Base-by-base conservation (phyloP, 1,140 invertebrate genomes). In the Zaprionus nigranus region DNA sequence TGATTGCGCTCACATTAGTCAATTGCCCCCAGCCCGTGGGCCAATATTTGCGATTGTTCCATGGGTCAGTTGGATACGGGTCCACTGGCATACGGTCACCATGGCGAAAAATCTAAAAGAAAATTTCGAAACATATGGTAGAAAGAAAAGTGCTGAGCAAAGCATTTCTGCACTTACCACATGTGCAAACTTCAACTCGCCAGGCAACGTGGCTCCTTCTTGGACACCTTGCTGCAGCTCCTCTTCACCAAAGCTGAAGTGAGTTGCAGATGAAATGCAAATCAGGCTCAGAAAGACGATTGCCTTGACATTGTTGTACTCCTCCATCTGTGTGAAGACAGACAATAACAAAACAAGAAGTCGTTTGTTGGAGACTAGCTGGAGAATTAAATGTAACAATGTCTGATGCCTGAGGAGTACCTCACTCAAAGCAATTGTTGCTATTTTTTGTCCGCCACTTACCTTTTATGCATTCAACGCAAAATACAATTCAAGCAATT, bases 81-180 rank as follows among this genome's bases (percentile, higher is more conserved):
- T 94, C 86, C 4, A 97, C 93, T 1, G 97, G 97, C 26, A 96
- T 97, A 75, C 97, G 94, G 86, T 98, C 97, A 30, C 97, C 97
- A 94, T 98, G 97, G 65, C 97, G 94, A 91, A 94, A 97, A 22
- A 97, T 78, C 92, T 93, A 90, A 64, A 78, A 20, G 56, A 49
- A 24, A 22, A 26, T n/a, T 11, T 3, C n/a, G 4, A 11, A 40
- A 24, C 64, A 43, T 43, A 64, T 61, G 76, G 61, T 24, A 58
- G 15, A 65, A 72, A 57, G 30, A 6, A 53, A 60, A 36, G 49
- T 26, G 54, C 15, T 64, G 53, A 26, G 17, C 6, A 20, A 12
- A 57, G 53, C n/a, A 13, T 20, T 11, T 12, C 11, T 24, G 11
- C 13, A 12, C 90, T 90, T 79, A 92, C 92, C 83, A 92, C 91